Base-by-base conservation (phyloP, 2,113 vertebrate species). In the Origma solitaria region DNA sequence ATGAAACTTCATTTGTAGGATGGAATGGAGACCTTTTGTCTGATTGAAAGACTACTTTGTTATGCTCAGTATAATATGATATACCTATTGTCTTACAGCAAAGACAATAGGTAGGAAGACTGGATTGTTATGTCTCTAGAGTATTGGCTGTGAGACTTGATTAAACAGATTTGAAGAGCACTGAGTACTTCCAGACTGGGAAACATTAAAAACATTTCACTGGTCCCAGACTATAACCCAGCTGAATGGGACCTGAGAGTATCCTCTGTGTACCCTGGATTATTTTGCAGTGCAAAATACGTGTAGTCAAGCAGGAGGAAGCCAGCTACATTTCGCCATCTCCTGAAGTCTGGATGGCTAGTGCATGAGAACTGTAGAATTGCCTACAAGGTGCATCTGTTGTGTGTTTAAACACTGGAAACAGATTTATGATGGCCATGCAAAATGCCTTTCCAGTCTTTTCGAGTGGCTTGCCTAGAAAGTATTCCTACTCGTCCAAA, bases 241-340 rank as follows among this genome's bases (percentile, higher is more conserved):
- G 15, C 15, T 44, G 54, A 44, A 40, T 30, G 37, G 81, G 30
- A 61, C 37, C 33, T 33, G 21, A 47, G 7, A 7, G 21, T 8
- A 56, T 70, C 20, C 23, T 80, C 37, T 76, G 6, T 1, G 2
- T 65, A 18, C 8, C 16, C 22, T 56, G 40, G 30, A 27, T 80
- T 76, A 27, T 45, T 87, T 84, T 56, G 18, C 20, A 37, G 37
- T 44, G 24, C 3, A 22, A 64, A 69, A 68, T 62, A 9, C 38
- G 18, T 49, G 54, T 28, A 49, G 28, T 37, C 2, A 2, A 40
- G 14, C 23, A 70, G 47, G 56, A 87, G n/a, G 35, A 80, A 84
- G n/a, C 6, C 37, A 42, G 15, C 4, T 49, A n/a, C 0, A 1
- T 77, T 51, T 84, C 42, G 19, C 1, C 53, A 2, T 40, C 22